Conservation (phyloP, 2,797 vertebrate species). For the Poecilia velifera region DNA sequence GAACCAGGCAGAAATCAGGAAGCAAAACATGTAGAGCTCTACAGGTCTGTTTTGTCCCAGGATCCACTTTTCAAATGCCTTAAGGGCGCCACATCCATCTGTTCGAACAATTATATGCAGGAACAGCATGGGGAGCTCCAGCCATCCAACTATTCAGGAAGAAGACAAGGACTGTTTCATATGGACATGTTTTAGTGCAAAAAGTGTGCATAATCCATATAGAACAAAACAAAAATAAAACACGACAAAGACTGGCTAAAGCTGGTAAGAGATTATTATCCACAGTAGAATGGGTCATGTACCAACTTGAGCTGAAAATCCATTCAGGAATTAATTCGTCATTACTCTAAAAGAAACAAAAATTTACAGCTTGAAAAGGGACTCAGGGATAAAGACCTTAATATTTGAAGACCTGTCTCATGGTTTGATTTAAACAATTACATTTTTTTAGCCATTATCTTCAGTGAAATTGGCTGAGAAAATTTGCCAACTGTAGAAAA, state of each 20-base stretch:
- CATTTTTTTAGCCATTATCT: neutral
- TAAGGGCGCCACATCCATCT: neutral
- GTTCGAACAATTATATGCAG: neutral
- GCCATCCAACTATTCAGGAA: neutral
- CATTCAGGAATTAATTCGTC: neutral
- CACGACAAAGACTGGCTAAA: neutral
- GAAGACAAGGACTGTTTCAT: neutral
- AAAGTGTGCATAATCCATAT: neutral
- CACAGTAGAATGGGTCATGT: neutral
- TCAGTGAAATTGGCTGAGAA: neutral
- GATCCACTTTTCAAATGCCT: neutral
- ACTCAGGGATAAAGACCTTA: neutral
- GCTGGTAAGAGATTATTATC: neutral
- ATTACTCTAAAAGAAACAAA: neutral
- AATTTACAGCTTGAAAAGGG: neutral
- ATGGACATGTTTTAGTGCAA: neutral
- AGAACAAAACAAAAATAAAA: neutral
- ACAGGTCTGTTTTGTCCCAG: neutral
- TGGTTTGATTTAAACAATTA: neutral
- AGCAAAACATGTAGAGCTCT: neutral
- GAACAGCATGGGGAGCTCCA: neutral
- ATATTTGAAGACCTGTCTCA: neutral
- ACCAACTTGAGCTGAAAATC: neutral
- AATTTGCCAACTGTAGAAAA: neutral
- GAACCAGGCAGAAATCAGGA: neutral